Evolutionary conservation across 2,113 vertebrate species (phyloP), one percentile per base, ranked within the genome.

Genomic region (Cottus gobio): DNA sequence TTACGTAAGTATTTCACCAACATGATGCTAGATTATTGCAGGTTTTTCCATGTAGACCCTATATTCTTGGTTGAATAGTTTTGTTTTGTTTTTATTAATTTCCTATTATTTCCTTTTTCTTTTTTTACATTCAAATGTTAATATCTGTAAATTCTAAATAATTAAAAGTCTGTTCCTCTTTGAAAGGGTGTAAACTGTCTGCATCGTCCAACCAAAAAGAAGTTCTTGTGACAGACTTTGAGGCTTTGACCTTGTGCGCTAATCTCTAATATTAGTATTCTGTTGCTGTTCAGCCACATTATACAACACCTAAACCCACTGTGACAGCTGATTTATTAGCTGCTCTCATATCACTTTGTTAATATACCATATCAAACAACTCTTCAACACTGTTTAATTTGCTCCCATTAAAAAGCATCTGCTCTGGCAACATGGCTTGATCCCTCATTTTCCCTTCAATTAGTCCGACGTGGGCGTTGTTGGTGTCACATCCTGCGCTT

Each of bases 401-500:
- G 68, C 64, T 60, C n/a, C 69, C 30, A 68, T 75, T 80, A 60
- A 63, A 56, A 67, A 54, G 13, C 37, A 66, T 86, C 64, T 74
- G 64, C 36, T 67, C 24, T 50, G 31, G 72, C n/a, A 54, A 44
- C 50, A 20, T 57, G 46, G 16, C 70, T 48, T 39, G 50, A 68
- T 64, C 69, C 31, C 61, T 77, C 65, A 36, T 69, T 73, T 71
- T 56, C 39, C 28, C 39, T 60, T 60, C 62, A 64, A 63, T 78
- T 64, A 62, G 54, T 77, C 76, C 75, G 62, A 12, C 13, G 0
- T 76, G 71, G 12, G 62, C 31, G 18, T 37, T 54, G 46, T 34
- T 12, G 10, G 4, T 37, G 75, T 82, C 64, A 79, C 72, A 61
- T 86, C 67, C 56, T 64, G 58, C 30, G 20, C 71, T 84, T 78